Evolutionary conservation across 2,113 vertebrate species (phyloP), one percentile per base, ranked within the genome.

Genomic region (Tauraco erythrolophus): DNA sequence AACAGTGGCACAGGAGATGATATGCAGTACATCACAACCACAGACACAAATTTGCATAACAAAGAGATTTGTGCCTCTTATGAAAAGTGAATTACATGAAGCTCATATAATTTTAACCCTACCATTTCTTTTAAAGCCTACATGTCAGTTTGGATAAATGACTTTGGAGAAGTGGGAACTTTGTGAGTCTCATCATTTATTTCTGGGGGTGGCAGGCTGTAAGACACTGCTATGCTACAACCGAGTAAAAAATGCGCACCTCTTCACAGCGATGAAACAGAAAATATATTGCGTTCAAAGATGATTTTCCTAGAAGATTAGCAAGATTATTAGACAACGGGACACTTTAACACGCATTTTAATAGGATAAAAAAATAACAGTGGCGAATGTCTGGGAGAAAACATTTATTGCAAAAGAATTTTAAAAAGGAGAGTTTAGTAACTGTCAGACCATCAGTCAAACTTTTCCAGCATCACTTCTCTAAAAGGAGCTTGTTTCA

Each of bases 21-120:
- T 79, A 35, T 2, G 11, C 71, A 90, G 58, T 22, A 39, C 62
- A 22, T 70, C 66, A 50, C 45, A 33, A n/a, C 46, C 51, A 90
- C 62, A 94, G 75, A 88, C 60, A 71, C 31, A 82, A 41, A 89
- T 83, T 37, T 92, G 71, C 90, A 76, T 70, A 88, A 93, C 45
- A 94, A 78, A 89, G 74, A 93, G 56, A 56, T 85, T 83, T 85
- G 61, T 79, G 39, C 13, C 70, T 88, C 45, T 89, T 43, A 43
- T 11, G 46, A 84, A 83, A 88, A 92, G 62, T 66, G 61, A 61
- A 88, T 80, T 77, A n/a, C 48, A 54, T 46, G 71, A 94, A 80
- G 64, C 54, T 84, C 45, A 48, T n/a, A 72, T 9, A 56, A 23
- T 89, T 84, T 79, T 85, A 92, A 88, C 71, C 35, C 27, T 43